Conservation (phyloP, 2,113 vertebrate genomes). For the Nicator chloris region DNA sequence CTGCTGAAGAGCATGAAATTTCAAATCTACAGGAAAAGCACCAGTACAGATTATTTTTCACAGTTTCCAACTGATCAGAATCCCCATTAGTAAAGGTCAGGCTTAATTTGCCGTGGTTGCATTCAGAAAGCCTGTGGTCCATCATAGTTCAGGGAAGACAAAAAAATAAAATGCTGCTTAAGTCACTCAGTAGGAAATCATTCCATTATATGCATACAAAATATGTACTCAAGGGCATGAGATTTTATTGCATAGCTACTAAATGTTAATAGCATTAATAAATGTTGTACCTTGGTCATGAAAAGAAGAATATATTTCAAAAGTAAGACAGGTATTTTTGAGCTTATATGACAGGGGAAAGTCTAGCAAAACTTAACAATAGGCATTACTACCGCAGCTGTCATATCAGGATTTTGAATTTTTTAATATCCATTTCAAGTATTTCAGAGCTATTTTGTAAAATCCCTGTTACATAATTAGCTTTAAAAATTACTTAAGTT, state of each 20-base stretch:
- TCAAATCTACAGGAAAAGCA: not conserved
- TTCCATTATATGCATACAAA: slow-evolving; percentile 10
- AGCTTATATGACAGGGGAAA: slow-evolving; percentile 24
- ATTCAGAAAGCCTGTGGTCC: not conserved
- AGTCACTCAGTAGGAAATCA: slow-evolving; percentile 17
- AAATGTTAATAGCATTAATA: slow-evolving; percentile 29
- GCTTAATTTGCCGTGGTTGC: slow-evolving; percentile 34
- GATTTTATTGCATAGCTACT: slow-evolving; percentile 15
- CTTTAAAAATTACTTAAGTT: not conserved
- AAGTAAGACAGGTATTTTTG: slow-evolving; percentile 26
- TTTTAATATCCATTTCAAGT: slow-evolving; percentile 44
- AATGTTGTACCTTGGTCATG: not conserved
- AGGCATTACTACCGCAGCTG: slow-evolving; percentile 22
- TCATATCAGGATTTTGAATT: slow-evolving; percentile 3
- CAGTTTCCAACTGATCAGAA: slow-evolving; percentile 21
- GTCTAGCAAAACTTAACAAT: slow-evolving; percentile 37
- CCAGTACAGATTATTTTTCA: not conserved
- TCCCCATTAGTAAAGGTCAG: slow-evolving; percentile 30
- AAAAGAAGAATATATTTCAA: slow-evolving; percentile 20
- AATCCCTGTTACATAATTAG: slow-evolving; percentile 50
- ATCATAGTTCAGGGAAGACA: not conserved
- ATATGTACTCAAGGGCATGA: not conserved
- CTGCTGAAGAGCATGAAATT: not conserved
- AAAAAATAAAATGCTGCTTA: not conserved
- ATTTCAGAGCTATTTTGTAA: slow-evolving; percentile 7